These are phyloP conservation scores for Lacanobia wlatinum DNA, from an alignment of 2,888 invertebrate genomes.

Conservation along the genomic window DNA sequence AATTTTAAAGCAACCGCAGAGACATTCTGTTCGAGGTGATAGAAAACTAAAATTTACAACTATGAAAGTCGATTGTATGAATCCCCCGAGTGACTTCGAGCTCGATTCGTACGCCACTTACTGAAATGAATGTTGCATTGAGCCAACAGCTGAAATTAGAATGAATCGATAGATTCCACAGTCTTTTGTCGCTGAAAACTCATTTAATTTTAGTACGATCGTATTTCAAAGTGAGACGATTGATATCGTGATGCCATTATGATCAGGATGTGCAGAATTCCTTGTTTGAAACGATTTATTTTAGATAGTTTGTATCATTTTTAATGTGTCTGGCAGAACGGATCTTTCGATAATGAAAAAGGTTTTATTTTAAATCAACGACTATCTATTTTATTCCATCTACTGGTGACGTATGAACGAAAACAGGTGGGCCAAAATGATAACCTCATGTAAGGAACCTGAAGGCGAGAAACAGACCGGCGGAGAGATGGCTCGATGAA, in stretches of 20 bases:
- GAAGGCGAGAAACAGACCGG: no score
- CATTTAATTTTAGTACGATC: constrained; percentile 51
- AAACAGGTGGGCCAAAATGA: no score
- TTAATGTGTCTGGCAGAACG: background rate
- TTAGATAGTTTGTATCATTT: background rate
- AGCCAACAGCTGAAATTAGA: constrained; percentile 70
- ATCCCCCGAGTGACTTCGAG: constrained; percentile 69
- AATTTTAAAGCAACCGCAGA: constrained; percentile 57
- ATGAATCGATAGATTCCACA: constrained; percentile 59
- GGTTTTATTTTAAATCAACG: background rate
- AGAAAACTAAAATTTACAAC: constrained; percentile 76
- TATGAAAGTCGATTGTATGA: constrained; percentile 74
- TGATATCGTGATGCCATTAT: constrained; percentile 20
- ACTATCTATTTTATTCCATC: background rate
- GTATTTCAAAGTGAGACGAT: constrained; percentile 28
- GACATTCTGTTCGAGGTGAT: constrained; percentile 58
- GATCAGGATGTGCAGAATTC: constrained; percentile 2
- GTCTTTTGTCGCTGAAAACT: constrained; percentile 54
- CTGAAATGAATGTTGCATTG: constrained; percentile 74
- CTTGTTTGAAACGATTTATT: background rate
- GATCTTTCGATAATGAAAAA: background rate
- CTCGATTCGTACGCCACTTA: constrained; percentile 72
- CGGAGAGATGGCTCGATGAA: no score
- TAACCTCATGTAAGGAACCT: no score
- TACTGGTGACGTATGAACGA: no score